Conservation (phyloP, 2,797 vertebrate genomes). For the Myripristis jacobus region DNA sequence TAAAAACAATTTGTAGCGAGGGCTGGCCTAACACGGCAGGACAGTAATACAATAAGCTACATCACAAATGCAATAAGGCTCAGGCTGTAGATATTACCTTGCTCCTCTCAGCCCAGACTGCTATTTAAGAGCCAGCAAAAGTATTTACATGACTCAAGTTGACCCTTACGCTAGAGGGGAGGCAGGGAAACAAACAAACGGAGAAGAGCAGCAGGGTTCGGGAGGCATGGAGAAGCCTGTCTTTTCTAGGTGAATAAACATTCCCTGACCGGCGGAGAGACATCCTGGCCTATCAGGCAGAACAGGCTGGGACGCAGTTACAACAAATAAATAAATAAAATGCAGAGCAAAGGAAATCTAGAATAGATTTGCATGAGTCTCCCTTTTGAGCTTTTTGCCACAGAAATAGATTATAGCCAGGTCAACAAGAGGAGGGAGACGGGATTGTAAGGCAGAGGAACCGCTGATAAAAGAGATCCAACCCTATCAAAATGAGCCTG, state of each 20-base stretch:
- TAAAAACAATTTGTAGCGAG: constrained; percentile 36
- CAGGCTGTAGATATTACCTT: constrained; percentile 35
- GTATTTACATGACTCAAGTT: constrained; percentile 68
- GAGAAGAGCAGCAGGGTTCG: constrained; percentile 30
- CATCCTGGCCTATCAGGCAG: not conserved
- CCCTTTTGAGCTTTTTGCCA: constrained; percentile 1
- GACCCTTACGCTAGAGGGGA: constrained; percentile 55
- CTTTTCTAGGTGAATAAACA: constrained; percentile 49
- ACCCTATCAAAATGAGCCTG: constrained; percentile 17
- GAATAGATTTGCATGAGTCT: constrained; percentile 26
- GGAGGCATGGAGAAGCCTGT: constrained; percentile 28
- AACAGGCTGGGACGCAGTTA: constrained; percentile 24
- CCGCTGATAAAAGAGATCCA: constrained; percentile 1
- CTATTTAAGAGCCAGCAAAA: constrained; percentile 58
- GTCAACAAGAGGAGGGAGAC: constrained; percentile 14
- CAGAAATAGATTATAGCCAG: constrained; percentile 21
- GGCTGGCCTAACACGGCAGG: constrained; percentile 29
- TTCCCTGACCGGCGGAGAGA: constrained; percentile 33
- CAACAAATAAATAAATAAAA: constrained; percentile 18
- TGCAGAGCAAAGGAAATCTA: constrained; percentile 14
- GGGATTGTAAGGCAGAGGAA: constrained; percentile 2
- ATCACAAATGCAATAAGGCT: constrained; percentile 66
- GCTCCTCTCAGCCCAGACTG: constrained; percentile 31
- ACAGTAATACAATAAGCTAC: constrained; percentile 58
- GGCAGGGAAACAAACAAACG: constrained; percentile 59